phyloP scores from a whole-genome alignment of 2,888 invertebrate species.

The Lottia gigantea region DNA sequence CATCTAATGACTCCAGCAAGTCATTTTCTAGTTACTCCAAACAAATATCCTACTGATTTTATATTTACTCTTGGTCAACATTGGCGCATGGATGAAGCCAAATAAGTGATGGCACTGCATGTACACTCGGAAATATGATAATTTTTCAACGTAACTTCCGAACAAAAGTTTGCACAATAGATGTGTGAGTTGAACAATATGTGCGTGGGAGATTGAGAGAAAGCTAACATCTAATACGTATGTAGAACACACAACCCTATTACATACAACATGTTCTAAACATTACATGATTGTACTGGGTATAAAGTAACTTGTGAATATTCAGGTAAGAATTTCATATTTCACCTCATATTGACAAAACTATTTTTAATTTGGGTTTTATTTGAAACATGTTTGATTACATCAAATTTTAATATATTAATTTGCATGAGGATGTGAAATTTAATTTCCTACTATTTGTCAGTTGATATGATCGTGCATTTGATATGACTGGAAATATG shows the following conservation, averaged over 20 bases:
- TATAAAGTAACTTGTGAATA: too few species aligned
- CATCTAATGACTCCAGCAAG: constrained; percentile 2
- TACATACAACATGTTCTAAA: too few species aligned
- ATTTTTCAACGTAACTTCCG: background rate
- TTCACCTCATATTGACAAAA: too few species aligned
- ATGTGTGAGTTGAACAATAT: background rate
- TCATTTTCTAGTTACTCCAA: constrained; percentile 7
- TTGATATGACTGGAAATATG: too few species aligned
- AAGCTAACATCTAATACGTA: background rate
- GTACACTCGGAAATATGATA: background rate
- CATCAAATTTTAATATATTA: too few species aligned
- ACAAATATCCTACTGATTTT: constrained; percentile 7
- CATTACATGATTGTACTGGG: too few species aligned
- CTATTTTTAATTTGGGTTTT: too few species aligned
- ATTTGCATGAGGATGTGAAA: too few species aligned
- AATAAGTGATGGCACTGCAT: constrained; percentile 11
- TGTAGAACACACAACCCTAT: background rate
- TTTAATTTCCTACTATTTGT: too few species aligned
- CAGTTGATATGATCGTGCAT: too few species aligned
- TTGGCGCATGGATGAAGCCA: constrained; percentile 8
- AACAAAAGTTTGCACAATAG: constrained; percentile 6
- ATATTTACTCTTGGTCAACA: background rate
- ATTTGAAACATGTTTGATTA: too few species aligned
- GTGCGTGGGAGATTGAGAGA: background rate
- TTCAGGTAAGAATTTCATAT: too few species aligned